phyloP scores from a whole-genome alignment of 2,888 invertebrate genomes.

The Hermodice carunculata region DNA sequence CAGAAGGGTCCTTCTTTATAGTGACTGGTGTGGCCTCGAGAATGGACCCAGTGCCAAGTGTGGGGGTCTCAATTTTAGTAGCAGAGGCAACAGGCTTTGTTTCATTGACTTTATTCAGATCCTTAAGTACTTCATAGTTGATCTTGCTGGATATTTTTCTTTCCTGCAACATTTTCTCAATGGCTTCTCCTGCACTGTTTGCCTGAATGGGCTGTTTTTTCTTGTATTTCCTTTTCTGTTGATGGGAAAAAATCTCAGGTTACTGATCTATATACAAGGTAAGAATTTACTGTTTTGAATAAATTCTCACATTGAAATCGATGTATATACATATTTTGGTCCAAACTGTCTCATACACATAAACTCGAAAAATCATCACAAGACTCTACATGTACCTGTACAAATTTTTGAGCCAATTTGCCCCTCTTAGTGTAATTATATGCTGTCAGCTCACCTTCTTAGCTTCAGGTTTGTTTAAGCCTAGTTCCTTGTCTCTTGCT shows the following conservation, averaged over 20 bases:
- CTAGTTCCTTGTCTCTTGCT: constrained; percentile 87
- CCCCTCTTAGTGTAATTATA: neutral
- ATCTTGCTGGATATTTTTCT: constrained; percentile 97
- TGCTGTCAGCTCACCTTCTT: constrained; percentile 69
- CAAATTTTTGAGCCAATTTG: neutral
- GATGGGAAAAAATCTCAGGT: neutral
- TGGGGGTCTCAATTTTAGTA: too few species aligned
- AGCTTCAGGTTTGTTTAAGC: constrained; percentile 79
- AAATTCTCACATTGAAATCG: too few species aligned
- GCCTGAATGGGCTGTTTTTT: constrained; percentile 60
- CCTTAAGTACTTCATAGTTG: constrained; percentile 95
- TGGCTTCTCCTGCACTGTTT: constrained; percentile 83
- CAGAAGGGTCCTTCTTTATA: too few species aligned
- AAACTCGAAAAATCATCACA: too few species aligned
- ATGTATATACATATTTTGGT: too few species aligned
- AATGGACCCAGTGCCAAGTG: too few species aligned
- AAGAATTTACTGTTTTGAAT: too few species aligned
- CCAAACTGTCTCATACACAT: too few species aligned
- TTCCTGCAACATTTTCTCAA: constrained; percentile 95
- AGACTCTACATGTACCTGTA: too few species aligned
- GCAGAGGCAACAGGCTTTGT: constrained; percentile 3
- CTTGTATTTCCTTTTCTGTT: constrained; percentile 50
- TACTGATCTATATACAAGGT: neutral
- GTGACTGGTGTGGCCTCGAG: too few species aligned
- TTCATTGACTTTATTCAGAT: constrained; percentile 72